phyloP scores from a whole-genome alignment of 1,140 invertebrate genomes.

The Brachionus manjavacas region DNA sequence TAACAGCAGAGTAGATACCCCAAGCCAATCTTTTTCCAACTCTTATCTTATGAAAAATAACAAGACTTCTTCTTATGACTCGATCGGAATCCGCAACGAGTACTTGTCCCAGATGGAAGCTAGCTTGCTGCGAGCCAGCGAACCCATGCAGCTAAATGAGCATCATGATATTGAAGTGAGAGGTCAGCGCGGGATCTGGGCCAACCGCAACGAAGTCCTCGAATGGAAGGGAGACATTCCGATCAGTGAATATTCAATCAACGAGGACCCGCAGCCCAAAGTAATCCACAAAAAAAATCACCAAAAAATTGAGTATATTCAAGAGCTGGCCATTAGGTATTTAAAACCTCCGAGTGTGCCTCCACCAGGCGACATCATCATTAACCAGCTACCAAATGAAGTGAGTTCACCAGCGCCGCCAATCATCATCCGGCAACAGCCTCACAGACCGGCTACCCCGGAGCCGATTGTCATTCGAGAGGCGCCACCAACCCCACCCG shows the following conservation, averaged over 20 bases:
- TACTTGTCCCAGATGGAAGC: neutral
- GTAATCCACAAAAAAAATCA: constrained; percentile 4
- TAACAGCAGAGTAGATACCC: neutral
- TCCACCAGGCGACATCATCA: constrained; percentile 29
- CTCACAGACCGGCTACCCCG: neutral
- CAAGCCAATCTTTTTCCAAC: neutral
- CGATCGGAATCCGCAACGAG: neutral
- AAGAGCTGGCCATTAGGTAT: constrained; percentile 36
- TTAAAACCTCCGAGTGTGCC: constrained; percentile 21
- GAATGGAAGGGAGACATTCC: neutral
- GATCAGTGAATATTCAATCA: constrained; percentile 7
- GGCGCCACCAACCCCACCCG: neutral
- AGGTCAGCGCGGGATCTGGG: neutral
- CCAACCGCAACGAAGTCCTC: neutral
- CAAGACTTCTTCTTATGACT: neutral
- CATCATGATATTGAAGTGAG: neutral
- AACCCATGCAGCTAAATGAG: neutral
- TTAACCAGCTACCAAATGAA: neutral
- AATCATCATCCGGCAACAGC: constrained; percentile 13
- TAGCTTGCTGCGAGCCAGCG: neutral
- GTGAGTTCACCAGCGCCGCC: constrained; percentile 20
- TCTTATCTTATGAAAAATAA: neutral
- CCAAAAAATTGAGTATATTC: neutral
- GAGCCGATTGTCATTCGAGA: constrained; percentile 8
- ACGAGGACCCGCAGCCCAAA: constrained; percentile 20